Conservation (phyloP, 2,113 vertebrate species). For the Boulengeromyrus knoepffleri region DNA sequence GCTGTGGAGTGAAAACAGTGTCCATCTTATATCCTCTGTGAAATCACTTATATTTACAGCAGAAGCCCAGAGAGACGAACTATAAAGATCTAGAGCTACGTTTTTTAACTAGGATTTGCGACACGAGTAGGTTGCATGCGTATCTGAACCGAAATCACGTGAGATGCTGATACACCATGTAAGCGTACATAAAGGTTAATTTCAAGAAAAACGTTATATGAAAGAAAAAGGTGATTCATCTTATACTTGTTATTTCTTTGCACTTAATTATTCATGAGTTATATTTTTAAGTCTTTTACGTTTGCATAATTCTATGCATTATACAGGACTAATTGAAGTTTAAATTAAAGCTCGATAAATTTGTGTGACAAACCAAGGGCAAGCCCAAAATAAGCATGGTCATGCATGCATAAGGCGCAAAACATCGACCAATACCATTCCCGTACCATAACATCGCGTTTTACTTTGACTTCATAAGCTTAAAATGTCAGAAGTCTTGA, state of each 20-base stretch:
- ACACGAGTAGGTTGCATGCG: background rate
- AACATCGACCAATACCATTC: background rate
- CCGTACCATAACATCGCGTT: background rate
- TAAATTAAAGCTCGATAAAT: background rate
- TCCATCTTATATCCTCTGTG: background rate
- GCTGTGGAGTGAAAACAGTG: conserved; percentile 60
- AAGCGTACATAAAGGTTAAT: background rate
- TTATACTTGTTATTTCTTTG: background rate
- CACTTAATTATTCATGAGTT: background rate
- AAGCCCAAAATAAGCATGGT: background rate
- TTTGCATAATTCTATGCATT: background rate
- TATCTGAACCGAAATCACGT: background rate
- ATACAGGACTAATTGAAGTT: background rate
- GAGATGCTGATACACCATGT: background rate
- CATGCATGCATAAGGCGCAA: background rate
- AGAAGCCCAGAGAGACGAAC: background rate
- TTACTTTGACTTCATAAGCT: background rate
- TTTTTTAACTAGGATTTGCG: background rate
- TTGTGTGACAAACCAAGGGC: background rate
- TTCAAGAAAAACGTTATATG: background rate
- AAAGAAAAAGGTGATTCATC: background rate
- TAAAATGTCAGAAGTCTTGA: background rate
- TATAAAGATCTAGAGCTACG: background rate
- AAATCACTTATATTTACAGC: conserved; percentile 26
- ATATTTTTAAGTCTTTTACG: background rate